These are phyloP conservation scores for Limulus polyphemus DNA, from an alignment of 2,888 invertebrate species.

Conservation along the genomic window DNA sequence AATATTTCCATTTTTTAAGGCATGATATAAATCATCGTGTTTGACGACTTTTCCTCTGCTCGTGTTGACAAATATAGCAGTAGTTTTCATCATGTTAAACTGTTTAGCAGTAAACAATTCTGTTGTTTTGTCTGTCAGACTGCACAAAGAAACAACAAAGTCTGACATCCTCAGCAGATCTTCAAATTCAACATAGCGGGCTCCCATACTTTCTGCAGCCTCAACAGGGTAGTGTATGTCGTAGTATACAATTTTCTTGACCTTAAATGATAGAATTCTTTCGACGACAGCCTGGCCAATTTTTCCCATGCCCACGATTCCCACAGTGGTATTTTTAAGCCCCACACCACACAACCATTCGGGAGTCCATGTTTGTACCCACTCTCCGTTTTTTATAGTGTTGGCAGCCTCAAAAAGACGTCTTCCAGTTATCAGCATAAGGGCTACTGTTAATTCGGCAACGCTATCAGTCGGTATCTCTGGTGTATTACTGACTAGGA, in stretches of 20 bases:
- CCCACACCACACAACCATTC: constrained; percentile 80
- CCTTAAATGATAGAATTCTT: constrained; percentile 60
- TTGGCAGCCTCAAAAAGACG: constrained; percentile 35
- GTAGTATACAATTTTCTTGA: constrained; percentile 54
- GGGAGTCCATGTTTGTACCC: constrained; percentile 71
- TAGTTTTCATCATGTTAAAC: constrained; percentile 72
- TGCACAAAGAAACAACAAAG: constrained; percentile 44
- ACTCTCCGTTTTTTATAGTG: constrained; percentile 50
- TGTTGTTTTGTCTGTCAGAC: constrained; percentile 59
- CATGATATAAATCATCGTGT: constrained; percentile 61
- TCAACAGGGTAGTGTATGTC: neutral
- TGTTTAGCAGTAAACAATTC: constrained; percentile 60
- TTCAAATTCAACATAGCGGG: constrained; percentile 54
- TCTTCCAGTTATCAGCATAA: constrained; percentile 55
- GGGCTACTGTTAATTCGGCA: constrained; percentile 72
- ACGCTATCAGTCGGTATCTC: constrained; percentile 66
- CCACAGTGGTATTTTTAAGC: constrained; percentile 61
- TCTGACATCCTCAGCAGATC: constrained; percentile 61
- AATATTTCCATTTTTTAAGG: constrained; percentile 55
- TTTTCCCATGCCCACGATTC: constrained; percentile 36
- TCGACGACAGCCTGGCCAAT: constrained; percentile 53
- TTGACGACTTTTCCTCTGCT: constrained; percentile 46
- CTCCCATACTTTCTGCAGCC: constrained; percentile 44
- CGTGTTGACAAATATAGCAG: constrained; percentile 73
- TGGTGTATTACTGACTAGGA: constrained; percentile 76